Conservation (phyloP, 1,140 invertebrate genomes). For the Solenopsis invicta region DNA sequence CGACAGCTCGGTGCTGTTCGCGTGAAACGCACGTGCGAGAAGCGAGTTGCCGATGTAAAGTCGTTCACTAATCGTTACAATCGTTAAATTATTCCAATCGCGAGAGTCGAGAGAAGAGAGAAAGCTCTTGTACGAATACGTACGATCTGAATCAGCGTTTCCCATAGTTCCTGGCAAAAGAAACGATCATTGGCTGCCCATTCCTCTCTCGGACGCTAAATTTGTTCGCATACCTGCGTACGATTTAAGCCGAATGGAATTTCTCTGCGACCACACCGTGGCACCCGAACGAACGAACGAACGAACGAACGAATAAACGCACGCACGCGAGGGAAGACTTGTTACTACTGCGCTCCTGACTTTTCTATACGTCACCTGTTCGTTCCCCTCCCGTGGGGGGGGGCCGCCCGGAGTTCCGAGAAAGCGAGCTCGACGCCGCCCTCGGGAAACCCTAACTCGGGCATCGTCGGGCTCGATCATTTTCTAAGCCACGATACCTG, state of each 20-base stretch:
- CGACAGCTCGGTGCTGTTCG: background rate
- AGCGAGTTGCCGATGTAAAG: background rate
- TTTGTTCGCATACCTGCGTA: background rate
- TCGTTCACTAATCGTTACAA: background rate
- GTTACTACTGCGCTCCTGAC: background rate
- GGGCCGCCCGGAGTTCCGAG: background rate
- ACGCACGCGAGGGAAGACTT: background rate
- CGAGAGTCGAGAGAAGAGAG: background rate
- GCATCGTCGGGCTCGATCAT: slow-evolving; percentile 4
- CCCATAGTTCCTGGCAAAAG: background rate
- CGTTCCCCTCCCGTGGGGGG: background rate
- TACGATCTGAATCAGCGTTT: background rate
- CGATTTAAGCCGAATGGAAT: background rate
- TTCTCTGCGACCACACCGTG: background rate
- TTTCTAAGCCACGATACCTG: slow-evolving; percentile 5
- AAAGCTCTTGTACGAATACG: background rate
- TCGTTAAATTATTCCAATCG: background rate
- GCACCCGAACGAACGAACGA: background rate
- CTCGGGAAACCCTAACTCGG: slow-evolving; percentile 1
- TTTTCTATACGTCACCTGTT: slow-evolving; percentile 21
- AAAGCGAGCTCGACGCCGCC: background rate
- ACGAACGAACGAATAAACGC: no score
- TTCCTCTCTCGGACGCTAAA: slow-evolving; percentile 5
- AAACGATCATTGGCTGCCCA: background rate
- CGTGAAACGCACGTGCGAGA: background rate